Base-by-base conservation (phyloP, 2,888 invertebrate species). In the Pecten maximus region DNA sequence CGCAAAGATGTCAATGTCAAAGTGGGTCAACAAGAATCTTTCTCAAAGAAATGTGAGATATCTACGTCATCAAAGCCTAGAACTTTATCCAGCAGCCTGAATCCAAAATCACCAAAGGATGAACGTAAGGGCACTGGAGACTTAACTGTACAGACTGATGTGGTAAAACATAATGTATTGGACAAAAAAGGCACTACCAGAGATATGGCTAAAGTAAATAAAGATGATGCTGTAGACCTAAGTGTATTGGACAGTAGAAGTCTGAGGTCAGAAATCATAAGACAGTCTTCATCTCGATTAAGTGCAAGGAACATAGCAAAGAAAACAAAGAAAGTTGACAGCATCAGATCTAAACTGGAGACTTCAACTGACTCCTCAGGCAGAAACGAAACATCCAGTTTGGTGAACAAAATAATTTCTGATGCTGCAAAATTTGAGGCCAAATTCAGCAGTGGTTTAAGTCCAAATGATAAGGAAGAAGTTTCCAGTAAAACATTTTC, bases 1-100 rank as follows among this genome's bases (percentile, higher is more conserved):
- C 92, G 91, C 60, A 94, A 93, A 91, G 94, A 94, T 92, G 48
- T 60, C n/a, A 74, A 88, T 74, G 74, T 74, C 28, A 74, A 74
- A 74, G 12, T 28, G 4, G 74, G 74, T 4, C 28, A 23, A 28
- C 74, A 74, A 35, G 74, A 74, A 35, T 74, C 74, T 6, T 74
- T 74, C 15, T 74, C 74, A 74, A 35, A 35, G 74, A 74, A 74
- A 35, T 74, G 74, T 28, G 74, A 74, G 16, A 35, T 74, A 35
- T 28, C 28, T 28, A 16, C 35, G 23, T 28, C 35, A 28, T 74
- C 74, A 6, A 74, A 74, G 35, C 74, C 74, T 74, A 74, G 74
- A 74, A 74, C 35, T 74, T 35, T 74, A 74, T 74, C 74, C 74
- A 74, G 74, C 35, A 74, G 74, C 23, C 74, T 74, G 3, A 74